Evolutionary conservation across 2,888 invertebrate species (phyloP).

Genomic region (Catocala sponsa): DNA sequence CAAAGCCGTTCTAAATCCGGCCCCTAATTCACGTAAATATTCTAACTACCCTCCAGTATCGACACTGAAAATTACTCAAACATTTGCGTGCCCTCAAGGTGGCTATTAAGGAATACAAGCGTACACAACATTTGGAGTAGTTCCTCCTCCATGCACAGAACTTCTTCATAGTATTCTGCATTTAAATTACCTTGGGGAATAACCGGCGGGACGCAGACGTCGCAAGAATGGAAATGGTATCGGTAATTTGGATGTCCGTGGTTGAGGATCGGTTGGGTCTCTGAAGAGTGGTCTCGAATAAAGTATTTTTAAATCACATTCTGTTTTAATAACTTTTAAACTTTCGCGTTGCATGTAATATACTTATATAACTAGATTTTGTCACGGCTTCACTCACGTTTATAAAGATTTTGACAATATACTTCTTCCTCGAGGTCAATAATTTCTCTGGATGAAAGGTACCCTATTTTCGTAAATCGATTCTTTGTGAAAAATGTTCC

Average conservation of each 20-base stretch:
- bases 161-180: slow-evolving; percentile 77
- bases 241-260: slow-evolving; percentile 1
- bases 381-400: no score
- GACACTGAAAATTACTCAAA: slow-evolving; percentile 39
- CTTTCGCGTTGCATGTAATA: no score
- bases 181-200: slow-evolving; percentile 79
- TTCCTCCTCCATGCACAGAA: slow-evolving; percentile 77
- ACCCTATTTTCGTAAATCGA: no score
- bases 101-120: slow-evolving; percentile 74
- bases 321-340: no score
- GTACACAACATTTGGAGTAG: slow-evolving; percentile 71
- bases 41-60: slow-evolving; percentile 45
- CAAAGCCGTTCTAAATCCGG: slow-evolving; percentile 41
- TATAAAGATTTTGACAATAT: no score
- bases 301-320: neutral
- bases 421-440: no score
- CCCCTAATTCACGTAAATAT: slow-evolving; percentile 53
- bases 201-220: slow-evolving; percentile 32
- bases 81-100: slow-evolving; percentile 64
- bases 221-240: slow-evolving; percentile 42
- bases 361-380: no score
- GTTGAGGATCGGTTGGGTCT: no score
- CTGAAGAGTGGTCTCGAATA: neutral
- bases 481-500: no score
- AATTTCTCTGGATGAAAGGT: no score